Base-by-base conservation (phyloP, 2,888 invertebrate genomes). In the Macrosoma leucophasiata region DNA sequence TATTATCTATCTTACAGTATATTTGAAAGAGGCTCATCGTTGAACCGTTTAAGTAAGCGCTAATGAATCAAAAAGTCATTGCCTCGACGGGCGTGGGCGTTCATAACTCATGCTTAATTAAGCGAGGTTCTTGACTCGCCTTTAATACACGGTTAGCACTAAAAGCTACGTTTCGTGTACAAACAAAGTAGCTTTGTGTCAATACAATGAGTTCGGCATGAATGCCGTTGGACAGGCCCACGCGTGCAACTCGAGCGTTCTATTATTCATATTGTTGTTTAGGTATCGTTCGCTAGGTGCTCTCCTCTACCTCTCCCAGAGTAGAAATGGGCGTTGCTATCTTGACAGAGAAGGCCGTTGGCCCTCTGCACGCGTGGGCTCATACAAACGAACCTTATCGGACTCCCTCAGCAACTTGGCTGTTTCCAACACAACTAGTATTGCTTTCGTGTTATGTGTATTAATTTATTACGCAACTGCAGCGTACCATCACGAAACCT, bases 101-200 rank as follows among this genome's bases (percentile, higher is more conserved):
- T 67, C 69, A 67, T 74, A 75, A 74, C 69, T 77, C 71, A 73
- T 62, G 62, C 62, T 62, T 75, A 74, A 78, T 78, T 75, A 71
- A 76, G 73, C 67, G 72, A 72, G 74, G 72, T 75, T 70, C 68
- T 76, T 71, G 71, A 75, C 74, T 71, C 55, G 49, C 52, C 43
- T 55, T 52, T 49, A 40, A 31, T 36, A 46, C 42, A 26, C 36
- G 43, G 31, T 45, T 50, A 50, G 45, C 46, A 46, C 36, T 28
- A 36, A 42, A 46, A 54, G 52, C 51, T 39, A 52, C 52, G 47
- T 52, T 12, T 13, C 18, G 24, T 24, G 28, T 24, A 33, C 29
- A 38, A 30, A 55, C 48, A 49, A 55, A 57, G 55, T 50, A 50
- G 32, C 49, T 48, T 53, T 45, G 46, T 48, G 52, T 49, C 43